Evolutionary conservation across 1,140 invertebrate genomes (phyloP), one percentile per base, ranked within the genome.

Genomic region (Wiebesia pumilae): DNA sequence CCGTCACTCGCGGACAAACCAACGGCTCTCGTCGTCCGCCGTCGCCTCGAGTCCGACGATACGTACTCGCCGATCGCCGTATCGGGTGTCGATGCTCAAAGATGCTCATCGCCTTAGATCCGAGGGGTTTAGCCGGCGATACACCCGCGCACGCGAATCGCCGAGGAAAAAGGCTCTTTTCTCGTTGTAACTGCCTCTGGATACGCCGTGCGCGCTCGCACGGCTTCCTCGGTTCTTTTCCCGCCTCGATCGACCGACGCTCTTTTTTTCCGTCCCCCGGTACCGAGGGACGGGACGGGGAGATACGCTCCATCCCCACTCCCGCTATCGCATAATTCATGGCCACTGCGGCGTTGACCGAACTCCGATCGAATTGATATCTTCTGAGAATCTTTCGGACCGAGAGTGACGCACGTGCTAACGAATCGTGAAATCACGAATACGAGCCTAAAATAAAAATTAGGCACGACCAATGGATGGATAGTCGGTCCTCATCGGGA

Each of bases 21-120:
- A 38, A 62, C 38, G 40, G 77, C 38, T 73, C 38, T 73, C 71
- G 67, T 73, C 30, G 67, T 10, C 65, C 43, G 79, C 79, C 67
- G 81, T 19, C 51, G n/a, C 81, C 69, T 83, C 69, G 27, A 21
- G 79, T 14, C 38, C 62, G 65, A 43, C 43, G 40, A 73, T 27
- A 40, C n/a, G n/a, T 33, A 6, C 33, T 73, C 3, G 35, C 69
- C 35, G 69, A 73, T 73, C 69, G 16, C 38, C 40, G 71, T 43
- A 43, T 75, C 71, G 40, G 21, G 38, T 75, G 27, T 75, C 71
- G 71, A 75, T 75, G 71, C 71, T 62, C 58, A 10, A 24, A 4
- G 27, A 27, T n/a, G n/a, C n/a, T 6, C 3, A 27, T 3, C 4
- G 51, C 10, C 51, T 54, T 16, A 14, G 51, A 54, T 54, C 19